These are phyloP conservation scores for Mallotus villosus DNA, from an alignment of 2,797 vertebrate species.

Conservation along the genomic window DNA sequence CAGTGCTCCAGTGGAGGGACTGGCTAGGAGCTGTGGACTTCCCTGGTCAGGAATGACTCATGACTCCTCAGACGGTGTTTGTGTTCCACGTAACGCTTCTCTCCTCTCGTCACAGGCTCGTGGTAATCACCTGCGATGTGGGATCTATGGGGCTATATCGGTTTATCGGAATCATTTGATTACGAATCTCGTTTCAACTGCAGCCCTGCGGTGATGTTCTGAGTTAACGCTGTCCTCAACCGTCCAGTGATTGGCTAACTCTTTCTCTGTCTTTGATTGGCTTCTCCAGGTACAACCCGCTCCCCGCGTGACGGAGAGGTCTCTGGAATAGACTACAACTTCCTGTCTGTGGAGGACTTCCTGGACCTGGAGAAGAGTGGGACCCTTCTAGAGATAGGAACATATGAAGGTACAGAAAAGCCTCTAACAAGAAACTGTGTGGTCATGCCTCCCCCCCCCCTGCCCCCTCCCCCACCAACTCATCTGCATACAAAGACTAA, in stretches of 20 bases:
- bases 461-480: slow-evolving; percentile 25
- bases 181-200: no score
- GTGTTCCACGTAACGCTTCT: not conserved
- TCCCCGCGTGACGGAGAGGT: slow-evolving; percentile 93
- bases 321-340: slow-evolving; percentile 95
- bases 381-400: slow-evolving; percentile 95
- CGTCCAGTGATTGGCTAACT: slow-evolving; percentile 24
- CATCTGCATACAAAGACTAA: slow-evolving; percentile 60
- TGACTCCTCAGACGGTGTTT: not conserved
- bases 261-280: slow-evolving; percentile 28
- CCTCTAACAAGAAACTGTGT: slow-evolving; percentile 14
- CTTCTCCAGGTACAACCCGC: slow-evolving; percentile 90
- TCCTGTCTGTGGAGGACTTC: slow-evolving; percentile 93
- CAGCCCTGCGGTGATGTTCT: not conserved
- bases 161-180: no score
- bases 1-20: no score
- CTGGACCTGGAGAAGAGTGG: slow-evolving; percentile 91
- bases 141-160: no score
- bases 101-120: not conserved
- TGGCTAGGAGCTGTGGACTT: no score
- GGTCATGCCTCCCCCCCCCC: slow-evolving; percentile 27
- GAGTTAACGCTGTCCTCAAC: not conserved
- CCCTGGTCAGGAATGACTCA: no score
- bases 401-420: slow-evolving; percentile 88
- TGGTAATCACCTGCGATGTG: no score